A percentile compares a stretch with the other conserved stretches of the same genome.
Evolutionary conservation across 2,888 invertebrate genomes (phyloP).

Genomic region (Xestobium rufovillosum): DNA sequence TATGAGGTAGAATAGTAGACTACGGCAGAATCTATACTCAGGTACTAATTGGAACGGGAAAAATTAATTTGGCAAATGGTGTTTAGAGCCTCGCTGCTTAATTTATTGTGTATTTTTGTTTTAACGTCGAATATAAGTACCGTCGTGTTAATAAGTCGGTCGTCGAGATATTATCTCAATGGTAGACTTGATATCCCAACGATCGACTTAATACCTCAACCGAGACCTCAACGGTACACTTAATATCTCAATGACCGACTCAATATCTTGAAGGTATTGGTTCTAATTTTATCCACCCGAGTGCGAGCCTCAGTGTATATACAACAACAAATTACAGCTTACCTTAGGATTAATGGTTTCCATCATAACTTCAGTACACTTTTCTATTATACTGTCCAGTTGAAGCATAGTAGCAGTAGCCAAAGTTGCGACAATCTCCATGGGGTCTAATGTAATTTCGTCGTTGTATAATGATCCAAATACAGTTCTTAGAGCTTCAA

Average conservation of each 20-base stretch:
- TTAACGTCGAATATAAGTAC: too few relatives aligned
- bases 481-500: slow-evolving; percentile 59
- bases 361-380: slow-evolving; percentile 65
- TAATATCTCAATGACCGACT: too few relatives aligned
- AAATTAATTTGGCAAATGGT: slow-evolving; percentile 4
- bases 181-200: too few relatives aligned
- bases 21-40: slow-evolving; percentile 5
- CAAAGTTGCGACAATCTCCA: slow-evolving; percentile 57
- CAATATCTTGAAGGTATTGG: too few relatives aligned
- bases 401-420: slow-evolving; percentile 70
- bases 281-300: too few relatives aligned
- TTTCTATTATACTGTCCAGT: slow-evolving; percentile 62
- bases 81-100: too few relatives aligned
- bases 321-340: slow-evolving; percentile 15
- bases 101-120: too few relatives aligned
- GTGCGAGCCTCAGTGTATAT: too few relatives aligned
- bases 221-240: too few relatives aligned
- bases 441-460: slow-evolving; percentile 61
- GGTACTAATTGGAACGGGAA: slow-evolving; percentile 4
- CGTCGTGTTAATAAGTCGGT: too few relatives aligned
- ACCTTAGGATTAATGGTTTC: slow-evolving; percentile 63
- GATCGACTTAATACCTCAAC: too few relatives aligned
- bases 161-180: too few relatives aligned
- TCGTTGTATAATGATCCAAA: slow-evolving; percentile 71
- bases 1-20: background rate